These are phyloP conservation scores for Myotis pilosus DNA, from an alignment of 2,797 vertebrate species.

Conservation along the genomic window DNA sequence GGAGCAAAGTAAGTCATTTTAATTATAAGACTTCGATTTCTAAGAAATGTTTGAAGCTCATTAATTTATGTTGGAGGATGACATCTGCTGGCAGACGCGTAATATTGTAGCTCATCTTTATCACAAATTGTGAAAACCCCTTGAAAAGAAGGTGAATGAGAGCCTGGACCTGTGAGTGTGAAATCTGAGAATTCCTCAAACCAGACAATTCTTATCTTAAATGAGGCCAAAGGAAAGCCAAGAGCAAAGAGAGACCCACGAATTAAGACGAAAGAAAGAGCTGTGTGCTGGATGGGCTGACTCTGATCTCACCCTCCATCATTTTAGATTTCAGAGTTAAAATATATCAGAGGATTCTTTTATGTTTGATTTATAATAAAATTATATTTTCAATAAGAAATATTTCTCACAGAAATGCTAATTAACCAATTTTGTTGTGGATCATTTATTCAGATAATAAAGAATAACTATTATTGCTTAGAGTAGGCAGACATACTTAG, in stretches of 20 bases:
- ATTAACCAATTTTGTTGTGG: constrained; percentile 32
- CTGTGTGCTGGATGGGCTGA: not conserved
- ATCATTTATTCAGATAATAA: not conserved
- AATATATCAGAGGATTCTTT: constrained; percentile 21
- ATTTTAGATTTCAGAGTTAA: constrained; percentile 18
- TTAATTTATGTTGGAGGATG: constrained; percentile 24
- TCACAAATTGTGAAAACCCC: not conserved
- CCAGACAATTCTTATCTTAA: not conserved
- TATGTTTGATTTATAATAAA: not conserved
- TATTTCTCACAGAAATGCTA: not conserved
- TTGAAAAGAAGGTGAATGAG: not conserved
- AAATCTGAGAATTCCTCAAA: constrained; percentile 18
- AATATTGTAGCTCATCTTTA: not conserved
- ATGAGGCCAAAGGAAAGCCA: not conserved
- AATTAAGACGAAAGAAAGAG: not conserved
- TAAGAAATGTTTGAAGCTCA: constrained; percentile 4
- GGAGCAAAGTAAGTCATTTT: constrained; percentile 9
- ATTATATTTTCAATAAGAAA: not conserved
- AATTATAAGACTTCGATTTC: constrained; percentile 3
- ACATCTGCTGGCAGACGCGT: constrained; percentile 46
- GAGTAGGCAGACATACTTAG: not conserved
- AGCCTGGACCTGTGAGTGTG: not conserved
- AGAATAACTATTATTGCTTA: not conserved
- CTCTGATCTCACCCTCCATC: not conserved
- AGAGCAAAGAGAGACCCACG: not conserved